These are phyloP conservation scores for Geodia barretti DNA, from an alignment of 37 sponge, comb jelly and placozoan species.

Conservation along the genomic window DNA sequence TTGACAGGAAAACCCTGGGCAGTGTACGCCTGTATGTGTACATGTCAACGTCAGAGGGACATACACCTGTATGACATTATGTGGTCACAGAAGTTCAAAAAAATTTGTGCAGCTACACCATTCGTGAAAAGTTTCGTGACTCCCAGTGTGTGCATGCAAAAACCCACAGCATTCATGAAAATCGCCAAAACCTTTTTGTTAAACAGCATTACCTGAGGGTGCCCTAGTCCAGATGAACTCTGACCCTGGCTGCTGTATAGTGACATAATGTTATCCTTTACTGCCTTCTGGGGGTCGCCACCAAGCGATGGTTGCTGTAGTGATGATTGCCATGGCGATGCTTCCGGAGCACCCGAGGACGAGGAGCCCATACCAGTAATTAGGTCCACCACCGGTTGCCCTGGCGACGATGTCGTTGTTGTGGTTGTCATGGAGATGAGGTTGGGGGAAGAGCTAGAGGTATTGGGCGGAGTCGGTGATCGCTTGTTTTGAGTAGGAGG, in stretches of 20 bases:
- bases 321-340: not conserved
- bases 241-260: constrained; percentile 41
- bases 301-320: not conserved
- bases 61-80: no score
- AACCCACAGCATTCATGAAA: no score
- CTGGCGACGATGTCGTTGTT: not conserved
- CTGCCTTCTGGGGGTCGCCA: not conserved
- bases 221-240: no score
- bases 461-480: not conserved
- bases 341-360: not conserved
- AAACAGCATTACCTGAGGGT: no score
- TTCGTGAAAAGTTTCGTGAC: no score
- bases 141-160: no score
- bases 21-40: constrained; percentile 18
- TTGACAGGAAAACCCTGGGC: constrained; percentile 55
- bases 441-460: not conserved
- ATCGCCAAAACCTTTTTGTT: no score
- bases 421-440: not conserved
- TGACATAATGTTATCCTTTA: constrained; percentile 74
- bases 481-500: not conserved
- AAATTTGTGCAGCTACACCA: no score
- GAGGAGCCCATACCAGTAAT: constrained; percentile 1
- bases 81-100: no score
- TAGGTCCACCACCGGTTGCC: not conserved
- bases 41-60: not conserved